Evolutionary conservation across 2,797 vertebrate genomes (phyloP), one percentile per base, ranked within the genome.

Genomic region (Danio choprae): DNA sequence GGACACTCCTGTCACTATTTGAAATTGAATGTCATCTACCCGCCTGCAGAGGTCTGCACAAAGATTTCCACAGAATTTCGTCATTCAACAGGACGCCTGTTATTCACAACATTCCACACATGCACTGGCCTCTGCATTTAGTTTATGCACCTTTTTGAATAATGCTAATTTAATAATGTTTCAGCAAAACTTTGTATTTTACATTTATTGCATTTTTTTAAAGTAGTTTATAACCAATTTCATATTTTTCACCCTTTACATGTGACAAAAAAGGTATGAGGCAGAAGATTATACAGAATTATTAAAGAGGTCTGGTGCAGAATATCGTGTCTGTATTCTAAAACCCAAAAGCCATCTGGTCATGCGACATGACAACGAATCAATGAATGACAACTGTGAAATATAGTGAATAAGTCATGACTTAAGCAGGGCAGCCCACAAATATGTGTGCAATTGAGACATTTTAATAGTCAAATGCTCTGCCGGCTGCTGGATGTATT

Each of bases 11-110:
- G 67, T 71, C 67, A 72, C 40, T 63, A 22, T 43, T 60, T 78
- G 58, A 71, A 58, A 71, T 72, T 53, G 36, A n/a, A 63, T 71
- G 59, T 44, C 77, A 63, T 4, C 38, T 44, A 18, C 67, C 18
- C 8, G 5, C 77, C 68, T 44, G 10, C 46, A 63, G 41, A 50
- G 38, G 29, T 22, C 38, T 44, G 48, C 15, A 55, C 29, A 74
- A 72, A 63, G 40, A 48, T 62, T 53, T 71, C 15, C 44, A 18
- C 67, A 51, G 58, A 63, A 63, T 79, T 72, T 79, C 58, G 11
- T 79, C 68, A 79, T 79, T 63, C 50, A 41, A 46, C n/a, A 64
- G 46, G 20, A 76, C 10, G 38, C 60, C 62, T 70, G 8, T 29
- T 58, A 63, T 79, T 72, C 56, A 29, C 44, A 38, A 58, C 55